Conservation (phyloP, 2,797 vertebrate genomes). For the Hephaestus fuliginosus region DNA sequence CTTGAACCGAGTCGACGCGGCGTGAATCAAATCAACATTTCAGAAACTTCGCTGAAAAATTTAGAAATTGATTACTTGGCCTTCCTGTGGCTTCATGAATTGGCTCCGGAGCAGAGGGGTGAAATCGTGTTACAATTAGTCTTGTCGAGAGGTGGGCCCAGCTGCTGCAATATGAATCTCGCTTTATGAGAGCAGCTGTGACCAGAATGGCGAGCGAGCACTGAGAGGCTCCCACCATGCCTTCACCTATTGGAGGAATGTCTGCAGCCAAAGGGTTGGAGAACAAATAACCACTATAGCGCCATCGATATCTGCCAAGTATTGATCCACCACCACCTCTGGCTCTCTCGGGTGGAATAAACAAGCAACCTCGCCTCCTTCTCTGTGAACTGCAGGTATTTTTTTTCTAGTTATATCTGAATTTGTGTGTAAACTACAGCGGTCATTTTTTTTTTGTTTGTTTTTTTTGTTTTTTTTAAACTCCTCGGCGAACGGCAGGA, state of each 20-base stretch:
- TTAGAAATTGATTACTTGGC: constrained; percentile 53
- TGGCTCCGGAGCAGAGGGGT: constrained; percentile 38
- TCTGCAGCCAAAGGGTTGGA: constrained; percentile 58
- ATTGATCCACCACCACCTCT: constrained; percentile 68
- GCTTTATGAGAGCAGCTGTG: constrained; percentile 74
- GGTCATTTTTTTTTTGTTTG: not conserved
- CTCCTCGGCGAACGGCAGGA: constrained; percentile 1
- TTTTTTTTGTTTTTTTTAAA: not conserved
- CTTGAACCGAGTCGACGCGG: not conserved
- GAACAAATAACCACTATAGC: constrained; percentile 65
- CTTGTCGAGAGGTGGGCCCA: constrained; percentile 58
- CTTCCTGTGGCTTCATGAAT: constrained; percentile 42
- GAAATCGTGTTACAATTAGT: constrained; percentile 70
- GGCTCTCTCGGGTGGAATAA: constrained; percentile 59
- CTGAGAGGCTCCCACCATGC: constrained; percentile 42
- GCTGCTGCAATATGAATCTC: constrained; percentile 76
- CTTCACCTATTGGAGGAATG: constrained; percentile 59
- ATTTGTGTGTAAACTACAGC: constrained; percentile 10
- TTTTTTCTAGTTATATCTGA: constrained; percentile 15
- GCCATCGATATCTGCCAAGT: constrained; percentile 61
- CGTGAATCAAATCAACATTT: constrained; percentile 43
- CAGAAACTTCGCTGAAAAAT: constrained; percentile 40
- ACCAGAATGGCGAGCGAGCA: constrained; percentile 37
- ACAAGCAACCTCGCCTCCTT: constrained; percentile 48
- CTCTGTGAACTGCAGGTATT: constrained; percentile 29